Base-by-base conservation (phyloP, 2,113 vertebrate species). In the Pseudorasbora parva region DNA sequence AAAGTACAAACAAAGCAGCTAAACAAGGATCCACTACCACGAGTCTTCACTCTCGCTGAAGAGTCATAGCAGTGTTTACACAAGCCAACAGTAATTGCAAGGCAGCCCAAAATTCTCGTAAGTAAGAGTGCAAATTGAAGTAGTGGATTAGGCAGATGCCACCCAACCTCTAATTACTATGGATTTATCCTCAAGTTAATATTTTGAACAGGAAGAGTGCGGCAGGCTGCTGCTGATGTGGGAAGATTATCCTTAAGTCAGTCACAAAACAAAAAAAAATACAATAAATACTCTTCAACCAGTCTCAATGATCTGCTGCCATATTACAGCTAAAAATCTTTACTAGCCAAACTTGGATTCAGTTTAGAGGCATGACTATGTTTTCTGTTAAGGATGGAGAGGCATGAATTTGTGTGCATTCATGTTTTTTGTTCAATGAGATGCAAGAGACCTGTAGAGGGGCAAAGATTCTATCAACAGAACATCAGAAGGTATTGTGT, bases 321-420 rank as follows among this genome's bases (percentile, higher is more conserved):
- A 78, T 80, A 86, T 59, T 82, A 78, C 21, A 69, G 41, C 33
- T 45, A 37, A 51, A 85, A 19, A 10, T 71, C 10, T 60, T 57
- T 56, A 10, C 69, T 47, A 51, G 64, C 56, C 78, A 71, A 73
- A 37, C n/a, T 4, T 8, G 60, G 59, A 68, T 57, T 74, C 27
- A 71, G 41, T 75, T 76, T 27, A 30, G 21, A 21, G 10, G 37
- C n/a, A 12, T 74, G 12, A 1, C 4, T 45, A 14, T 21, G 60
- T 69, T 85, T 23, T 59, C 79, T 43, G 47, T 41, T 68, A 10
- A 19, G 30, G 75, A 47, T 47, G 23, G 2, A 54, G 62, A 56
- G 1, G 49, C 8, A 51, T 56, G 56, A 1, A 17, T 33, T 25
- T 7, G 37, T 78, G 45, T 75, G 66, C 37, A n/a, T 85, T 45